These are phyloP conservation scores for Lutraria rhynchaena DNA, from an alignment of 1,140 invertebrate genomes.

Conservation along the genomic window DNA sequence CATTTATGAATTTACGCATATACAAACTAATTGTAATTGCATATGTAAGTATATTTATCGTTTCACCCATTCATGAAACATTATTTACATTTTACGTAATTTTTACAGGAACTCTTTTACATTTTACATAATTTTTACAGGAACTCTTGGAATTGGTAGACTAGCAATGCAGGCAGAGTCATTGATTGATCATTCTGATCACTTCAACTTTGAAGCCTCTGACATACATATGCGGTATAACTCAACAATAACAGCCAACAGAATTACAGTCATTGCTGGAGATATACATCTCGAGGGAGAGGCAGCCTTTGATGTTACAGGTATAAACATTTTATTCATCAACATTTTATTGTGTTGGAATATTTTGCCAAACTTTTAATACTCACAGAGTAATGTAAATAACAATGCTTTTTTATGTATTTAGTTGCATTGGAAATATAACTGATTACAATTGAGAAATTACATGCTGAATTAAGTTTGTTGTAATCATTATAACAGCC, in stretches of 20 bases:
- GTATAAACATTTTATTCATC: conserved; percentile 33
- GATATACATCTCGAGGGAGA: conserved; percentile 69
- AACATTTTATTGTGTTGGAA: not conserved
- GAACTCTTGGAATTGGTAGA: conserved; percentile 63
- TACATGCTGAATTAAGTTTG: conserved; percentile 6
- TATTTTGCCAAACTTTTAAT: too few species aligned
- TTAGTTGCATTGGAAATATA: too few species aligned
- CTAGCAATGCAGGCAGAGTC: conserved; percentile 68
- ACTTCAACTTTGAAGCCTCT: conserved; percentile 65
- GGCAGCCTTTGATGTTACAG: conserved; percentile 66
- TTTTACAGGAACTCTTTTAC: conserved; percentile 43
- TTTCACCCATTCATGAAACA: too few species aligned
- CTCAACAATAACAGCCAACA: conserved; percentile 64
- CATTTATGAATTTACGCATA: too few species aligned
- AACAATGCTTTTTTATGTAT: too few species aligned
- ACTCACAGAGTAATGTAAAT: too few species aligned
- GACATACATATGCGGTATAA: conserved; percentile 70
- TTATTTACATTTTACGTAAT: too few species aligned
- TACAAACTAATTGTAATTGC: too few species aligned
- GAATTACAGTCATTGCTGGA: conserved; percentile 61
- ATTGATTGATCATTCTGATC: conserved; percentile 61
- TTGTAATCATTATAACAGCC: conserved; percentile 36
- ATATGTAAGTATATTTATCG: too few species aligned
- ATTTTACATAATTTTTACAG: conserved; percentile 46
- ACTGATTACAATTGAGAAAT: too few species aligned